Percentiles rank a stretch among this genome's conserved stretches.
Conservation (phyloP, 1,140 invertebrate species). For the Diorhabda elongata region DNA sequence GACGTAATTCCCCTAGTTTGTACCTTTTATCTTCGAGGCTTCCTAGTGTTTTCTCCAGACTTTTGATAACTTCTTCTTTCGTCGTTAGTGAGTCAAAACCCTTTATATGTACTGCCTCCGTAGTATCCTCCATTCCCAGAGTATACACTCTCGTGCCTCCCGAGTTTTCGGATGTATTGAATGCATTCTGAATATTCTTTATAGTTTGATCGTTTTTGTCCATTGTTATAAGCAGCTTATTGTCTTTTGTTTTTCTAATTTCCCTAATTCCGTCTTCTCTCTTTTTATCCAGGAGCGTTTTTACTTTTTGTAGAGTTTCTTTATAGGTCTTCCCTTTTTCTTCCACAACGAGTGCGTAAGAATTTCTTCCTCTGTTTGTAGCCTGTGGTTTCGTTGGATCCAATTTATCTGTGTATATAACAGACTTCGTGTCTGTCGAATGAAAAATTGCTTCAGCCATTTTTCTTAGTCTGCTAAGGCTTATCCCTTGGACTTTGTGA, state of each 20-base stretch:
- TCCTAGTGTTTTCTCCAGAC: neutral
- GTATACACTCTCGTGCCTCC: too few species aligned
- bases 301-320: neutral
- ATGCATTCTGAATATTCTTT: too few species aligned
- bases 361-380: neutral
- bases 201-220: too few species aligned
- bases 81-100: constrained; percentile 7
- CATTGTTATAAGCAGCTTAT: too few species aligned
- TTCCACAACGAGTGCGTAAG: neutral
- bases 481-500: constrained; percentile 7
- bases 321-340: neutral
- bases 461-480: constrained; percentile 8
- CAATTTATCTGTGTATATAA: constrained; percentile 12
- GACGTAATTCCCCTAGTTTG: constrained; percentile 15
- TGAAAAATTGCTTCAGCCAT: constrained; percentile 15
- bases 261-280: neutral
- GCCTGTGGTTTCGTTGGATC: neutral
- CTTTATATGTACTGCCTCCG: constrained; percentile 15
- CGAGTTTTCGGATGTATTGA: too few species aligned
- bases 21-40: neutral
- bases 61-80: constrained; percentile 6
- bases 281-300: neutral
- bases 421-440: neutral
- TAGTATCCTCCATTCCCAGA: too few species aligned
- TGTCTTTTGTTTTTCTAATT: too few species aligned